Evolutionary conservation across 2,113 vertebrate genomes (phyloP), one percentile per base, ranked within the genome.

Genomic region (Sporophila hypoxantha): DNA sequence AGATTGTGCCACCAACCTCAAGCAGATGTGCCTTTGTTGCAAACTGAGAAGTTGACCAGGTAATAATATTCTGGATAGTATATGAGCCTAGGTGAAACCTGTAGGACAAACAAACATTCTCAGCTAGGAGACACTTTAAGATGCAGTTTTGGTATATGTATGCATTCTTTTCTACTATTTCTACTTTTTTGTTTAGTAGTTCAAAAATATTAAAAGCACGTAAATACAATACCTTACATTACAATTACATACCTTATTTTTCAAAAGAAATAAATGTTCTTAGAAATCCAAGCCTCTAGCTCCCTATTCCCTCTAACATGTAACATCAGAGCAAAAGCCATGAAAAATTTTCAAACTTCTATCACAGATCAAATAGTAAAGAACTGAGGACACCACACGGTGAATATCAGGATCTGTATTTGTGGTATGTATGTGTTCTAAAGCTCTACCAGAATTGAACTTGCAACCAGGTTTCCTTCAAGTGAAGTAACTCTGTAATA

Each of bases 51-150:
- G 98, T 98, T 65, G 97, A 96, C 34, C 95, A 97, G 64, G 96
- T 97, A 88, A 99, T 77, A 82, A 99, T 98, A 93, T 85, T 95
- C 94, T 98, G 98, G 46, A 99, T 95, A 77, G 98, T 94, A 76
- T 97, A 99, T 30, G 98, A 99, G 66, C 98, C 98, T 56, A 98
- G 74, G 57, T 97, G 97, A 93, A 99, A 99, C 93, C 99, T 99
- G 80, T 77, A 94, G 91, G 77, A 65, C 27, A 90, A 84, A 76
- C 34, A 90, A 73, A 22, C 37, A 57, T 34, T 64, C 74, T 81
- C 59, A 87, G 44, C 30, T 50, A 56, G 27, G 6, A 62, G n/a
- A 7, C 15, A 50, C 21, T 50, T 74, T 12, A 64, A 56, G 39
- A 89, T n/a, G 15, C 21, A 64, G 5, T 36, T 74, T 91, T 46